These are phyloP conservation scores for Agelastica alni DNA, from an alignment of 2,888 invertebrate genomes.

Conservation along the genomic window DNA sequence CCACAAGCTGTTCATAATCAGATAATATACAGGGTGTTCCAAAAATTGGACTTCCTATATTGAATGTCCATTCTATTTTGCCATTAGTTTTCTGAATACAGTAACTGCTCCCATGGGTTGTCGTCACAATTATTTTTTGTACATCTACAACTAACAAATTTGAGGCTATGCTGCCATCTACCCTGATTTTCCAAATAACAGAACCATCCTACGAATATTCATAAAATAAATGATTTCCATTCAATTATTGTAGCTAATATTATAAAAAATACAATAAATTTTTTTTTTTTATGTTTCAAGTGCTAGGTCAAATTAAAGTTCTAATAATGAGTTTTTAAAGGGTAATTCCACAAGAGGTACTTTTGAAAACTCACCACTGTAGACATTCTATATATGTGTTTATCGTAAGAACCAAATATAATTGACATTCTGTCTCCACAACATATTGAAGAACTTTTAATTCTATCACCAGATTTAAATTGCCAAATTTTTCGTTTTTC, in stretches of 20 bases:
- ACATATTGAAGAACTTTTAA: constrained; percentile 67
- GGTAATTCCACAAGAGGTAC: too few species aligned
- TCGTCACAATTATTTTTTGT: constrained; percentile 58
- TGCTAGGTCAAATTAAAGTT: too few species aligned
- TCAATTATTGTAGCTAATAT: too few species aligned
- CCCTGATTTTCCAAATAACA: constrained; percentile 51
- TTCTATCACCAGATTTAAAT: constrained; percentile 63
- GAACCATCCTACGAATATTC: constrained; percentile 61
- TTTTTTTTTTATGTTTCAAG: too few species aligned
- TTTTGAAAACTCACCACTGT: constrained; percentile 5
- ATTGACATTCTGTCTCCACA: constrained; percentile 55
- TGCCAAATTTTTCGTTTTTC: constrained; percentile 66
- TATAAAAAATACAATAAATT: too few species aligned
- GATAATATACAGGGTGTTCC: constrained; percentile 65
- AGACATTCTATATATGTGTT: constrained; percentile 64
- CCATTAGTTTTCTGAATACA: constrained; percentile 58
- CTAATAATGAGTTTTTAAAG: too few species aligned
- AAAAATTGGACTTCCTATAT: constrained; percentile 67
- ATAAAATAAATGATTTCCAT: too few species aligned
- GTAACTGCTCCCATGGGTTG: constrained; percentile 64
- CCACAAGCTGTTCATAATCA: constrained; percentile 51
- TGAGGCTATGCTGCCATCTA: constrained; percentile 59
- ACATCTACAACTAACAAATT: constrained; percentile 55
- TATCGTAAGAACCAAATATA: constrained; percentile 75
- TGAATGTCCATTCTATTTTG: constrained; percentile 62